Conservation (phyloP, 1,140 invertebrate species). For the Harlomillsia oculata region DNA sequence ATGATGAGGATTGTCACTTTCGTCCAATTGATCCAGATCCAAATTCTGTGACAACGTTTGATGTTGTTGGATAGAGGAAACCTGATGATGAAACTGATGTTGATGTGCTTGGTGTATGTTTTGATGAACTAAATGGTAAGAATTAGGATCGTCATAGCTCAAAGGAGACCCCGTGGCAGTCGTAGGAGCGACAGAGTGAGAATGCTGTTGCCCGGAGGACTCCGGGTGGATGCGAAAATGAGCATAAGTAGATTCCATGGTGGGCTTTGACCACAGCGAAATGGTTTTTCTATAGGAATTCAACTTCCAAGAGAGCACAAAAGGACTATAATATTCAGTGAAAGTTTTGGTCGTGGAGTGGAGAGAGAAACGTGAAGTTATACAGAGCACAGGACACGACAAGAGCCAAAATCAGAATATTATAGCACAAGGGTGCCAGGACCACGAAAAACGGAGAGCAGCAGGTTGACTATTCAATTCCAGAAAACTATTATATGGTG, state of each 20-base stretch:
- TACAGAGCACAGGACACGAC: not conserved
- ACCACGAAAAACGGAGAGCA: not conserved
- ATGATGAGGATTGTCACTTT: not conserved
- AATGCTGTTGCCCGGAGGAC: not conserved
- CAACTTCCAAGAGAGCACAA: not conserved
- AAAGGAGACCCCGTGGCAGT: not conserved
- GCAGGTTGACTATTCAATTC: too few relatives aligned
- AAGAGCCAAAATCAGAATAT: not conserved
- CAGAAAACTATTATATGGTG: too few relatives aligned
- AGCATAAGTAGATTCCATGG: slow-evolving; percentile 23
- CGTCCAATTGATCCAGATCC: slow-evolving; percentile 5
- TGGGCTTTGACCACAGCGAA: slow-evolving; percentile 8
- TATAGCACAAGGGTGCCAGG: not conserved
- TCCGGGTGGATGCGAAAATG: slow-evolving; percentile 26
- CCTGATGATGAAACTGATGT: slow-evolving; percentile 8
- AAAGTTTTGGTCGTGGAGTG: not conserved
- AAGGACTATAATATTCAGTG: not conserved
- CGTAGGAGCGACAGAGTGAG: too few relatives aligned
- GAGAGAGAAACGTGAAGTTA: not conserved
- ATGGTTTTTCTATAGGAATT: not conserved
- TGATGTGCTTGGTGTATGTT: not conserved
- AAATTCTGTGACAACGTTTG: not conserved
- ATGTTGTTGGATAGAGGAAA: not conserved
- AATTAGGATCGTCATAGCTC: slow-evolving; percentile 1
- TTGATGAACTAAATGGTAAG: slow-evolving; percentile 11